A percentile compares a stretch with the other conserved stretches of the same genome.
phyloP scores from a whole-genome alignment of 2,797 vertebrate species.

The Coluber constrictor region DNA sequence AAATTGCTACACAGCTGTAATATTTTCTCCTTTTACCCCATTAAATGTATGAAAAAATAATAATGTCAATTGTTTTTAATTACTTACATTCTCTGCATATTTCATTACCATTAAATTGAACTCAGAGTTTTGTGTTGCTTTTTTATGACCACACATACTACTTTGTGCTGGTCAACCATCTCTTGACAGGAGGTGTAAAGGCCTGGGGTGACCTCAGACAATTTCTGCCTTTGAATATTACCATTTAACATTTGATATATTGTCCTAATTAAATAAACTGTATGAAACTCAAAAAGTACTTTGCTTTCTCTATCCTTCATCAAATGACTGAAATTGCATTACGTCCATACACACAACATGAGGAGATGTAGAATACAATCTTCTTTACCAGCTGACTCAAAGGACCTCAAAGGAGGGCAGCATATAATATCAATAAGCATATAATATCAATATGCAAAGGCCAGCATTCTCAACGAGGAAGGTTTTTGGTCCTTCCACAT shows the following conservation, averaged over 20 bases:
- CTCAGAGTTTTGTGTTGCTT: background rate
- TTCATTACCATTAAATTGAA: background rate
- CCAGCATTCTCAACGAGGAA: background rate
- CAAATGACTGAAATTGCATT: background rate
- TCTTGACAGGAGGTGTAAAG: background rate
- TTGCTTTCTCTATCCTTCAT: background rate
- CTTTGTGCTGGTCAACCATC: background rate
- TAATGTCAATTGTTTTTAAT: background rate
- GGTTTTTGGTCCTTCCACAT: background rate
- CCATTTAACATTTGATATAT: background rate
- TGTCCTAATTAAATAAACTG: background rate
- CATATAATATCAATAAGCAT: background rate
- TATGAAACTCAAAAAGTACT: background rate
- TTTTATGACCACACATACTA: background rate
- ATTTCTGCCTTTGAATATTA: background rate
- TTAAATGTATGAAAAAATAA: background rate
- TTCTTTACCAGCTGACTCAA: background rate
- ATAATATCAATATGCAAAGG: background rate
- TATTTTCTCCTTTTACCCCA: background rate
- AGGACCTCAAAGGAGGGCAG: background rate
- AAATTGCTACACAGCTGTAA: background rate
- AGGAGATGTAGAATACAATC: background rate
- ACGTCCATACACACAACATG: background rate
- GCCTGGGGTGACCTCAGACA: background rate
- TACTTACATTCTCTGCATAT: background rate